A percentile compares a stretch with the other conserved stretches of the same genome.
These are phyloP conservation scores for Arizona elegans DNA, from an alignment of 2,113 vertebrate species.

Conservation along the genomic window DNA sequence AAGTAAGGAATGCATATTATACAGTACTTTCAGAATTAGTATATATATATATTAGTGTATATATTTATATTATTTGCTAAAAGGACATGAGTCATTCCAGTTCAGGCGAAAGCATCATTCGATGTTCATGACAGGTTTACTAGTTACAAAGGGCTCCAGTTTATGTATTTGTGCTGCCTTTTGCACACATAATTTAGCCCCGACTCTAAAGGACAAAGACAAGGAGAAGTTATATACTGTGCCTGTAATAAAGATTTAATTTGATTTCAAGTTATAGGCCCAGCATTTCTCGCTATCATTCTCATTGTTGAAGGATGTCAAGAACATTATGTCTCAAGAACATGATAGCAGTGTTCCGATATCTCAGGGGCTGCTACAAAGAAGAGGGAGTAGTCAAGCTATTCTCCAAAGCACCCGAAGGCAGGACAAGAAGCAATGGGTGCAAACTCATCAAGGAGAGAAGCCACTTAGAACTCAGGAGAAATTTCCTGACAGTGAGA, in stretches of 20 bases:
- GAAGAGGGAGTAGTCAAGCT: no score
- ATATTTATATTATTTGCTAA: neutral
- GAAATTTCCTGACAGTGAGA: no score
- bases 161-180: neutral
- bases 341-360: no score
- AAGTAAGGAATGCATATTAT: neutral
- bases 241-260: neutral
- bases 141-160: neutral
- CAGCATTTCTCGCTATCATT: neutral
- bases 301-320: neutral
- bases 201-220: neutral
- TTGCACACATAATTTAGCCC: neutral
- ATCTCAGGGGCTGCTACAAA: no score
- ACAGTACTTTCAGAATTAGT: neutral
- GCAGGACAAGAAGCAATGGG: no score
- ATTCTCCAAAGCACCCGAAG: no score
- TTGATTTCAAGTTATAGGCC: neutral
- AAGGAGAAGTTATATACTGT: neutral
- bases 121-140: neutral
- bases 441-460: no score
- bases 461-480: no score
- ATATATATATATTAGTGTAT: neutral
- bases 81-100: neutral
- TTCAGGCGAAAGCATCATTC: neutral
- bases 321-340: neutral